Base-by-base conservation (phyloP, 2,888 invertebrate genomes). In the Oxystoma pomonae region DNA sequence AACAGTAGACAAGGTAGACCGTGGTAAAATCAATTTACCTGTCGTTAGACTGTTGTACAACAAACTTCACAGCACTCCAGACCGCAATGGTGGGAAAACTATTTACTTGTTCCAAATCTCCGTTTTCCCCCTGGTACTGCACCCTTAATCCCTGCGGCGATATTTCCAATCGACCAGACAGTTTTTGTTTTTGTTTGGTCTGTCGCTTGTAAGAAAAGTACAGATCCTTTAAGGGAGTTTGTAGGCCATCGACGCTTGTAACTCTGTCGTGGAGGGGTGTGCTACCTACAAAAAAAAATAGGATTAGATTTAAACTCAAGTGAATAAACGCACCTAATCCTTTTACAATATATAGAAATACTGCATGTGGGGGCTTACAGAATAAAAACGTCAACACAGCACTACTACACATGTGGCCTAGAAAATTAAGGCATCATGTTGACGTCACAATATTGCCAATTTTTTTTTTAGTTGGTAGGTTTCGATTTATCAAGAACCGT, bases 11-110 rank as follows among this genome's bases (percentile, higher is more conserved):
- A n/a, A n/a, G n/a, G n/a, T n/a, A n/a, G n/a, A 35, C 3, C 35
- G 12, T 35, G 12, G 3, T 35, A 35, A 35, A 35, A 35, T 35
- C 3, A 35, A 22, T 59, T n/a, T n/a, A 59, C 5, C 61, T 55
- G 50, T 66, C 60, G 18, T 20, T 59, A 35, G 22, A 83, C 61
- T 85, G 85, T 67, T 90, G 88, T 18, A 90, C 85, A 5, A 91
- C 89, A 76, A 94, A 91, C 78, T 93, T 92, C 1, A 95, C 89
- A 0, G 94, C 94, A 17, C 94, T 94, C 95, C 95, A 95, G 1
- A 95, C 94, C 1, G 94, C 94, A 78, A 95, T 95, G 56, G 93
- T 91, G 18, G 94, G 91, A 75, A 94, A 95, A 1, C 94, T 91
- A 74, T 94, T 94, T 60, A 90, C 78, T 73, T 86, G 84, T 76